Percentiles rank a stretch among this genome's conserved stretches.
Evolutionary conservation across 2,888 invertebrate genomes (phyloP).

Genomic region (Catonia carolina): DNA sequence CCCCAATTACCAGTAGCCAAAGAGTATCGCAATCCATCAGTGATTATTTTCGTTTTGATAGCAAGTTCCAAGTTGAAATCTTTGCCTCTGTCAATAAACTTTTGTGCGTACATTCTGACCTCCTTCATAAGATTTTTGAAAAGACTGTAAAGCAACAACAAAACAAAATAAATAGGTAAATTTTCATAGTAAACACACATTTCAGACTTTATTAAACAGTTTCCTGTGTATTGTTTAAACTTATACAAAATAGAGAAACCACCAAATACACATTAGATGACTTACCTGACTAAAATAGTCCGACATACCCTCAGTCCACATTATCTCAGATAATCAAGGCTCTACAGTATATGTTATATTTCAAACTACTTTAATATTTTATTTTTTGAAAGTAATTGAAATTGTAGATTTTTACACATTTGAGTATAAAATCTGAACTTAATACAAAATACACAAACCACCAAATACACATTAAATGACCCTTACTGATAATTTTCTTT

Average conservation of each 20-base stretch:
- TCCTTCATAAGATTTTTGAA: constrained; percentile 96
- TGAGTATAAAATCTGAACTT: no score
- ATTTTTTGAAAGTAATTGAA: no score
- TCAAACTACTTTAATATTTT: no score
- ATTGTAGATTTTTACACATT: no score
- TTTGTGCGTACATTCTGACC: constrained; percentile 96
- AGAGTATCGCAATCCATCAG: constrained; percentile 95
- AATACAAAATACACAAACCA: no score
- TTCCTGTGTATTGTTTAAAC: no score
- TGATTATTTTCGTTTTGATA: constrained; percentile 95
- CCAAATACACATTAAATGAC: no score
- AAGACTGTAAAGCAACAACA: constrained; percentile 46
- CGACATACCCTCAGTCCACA: background rate
- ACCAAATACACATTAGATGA: no score
- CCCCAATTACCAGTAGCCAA: constrained; percentile 99
- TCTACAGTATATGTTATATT: background rate
- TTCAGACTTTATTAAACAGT: background rate
- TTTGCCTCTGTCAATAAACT: constrained; percentile 97
- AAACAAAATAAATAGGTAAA: background rate
- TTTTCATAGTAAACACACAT: background rate
- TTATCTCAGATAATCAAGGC: no score
- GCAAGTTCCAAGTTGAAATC: constrained; percentile 96
- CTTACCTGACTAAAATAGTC: background rate
- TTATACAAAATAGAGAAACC: no score
- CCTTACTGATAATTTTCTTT: no score